A percentile compares a stretch with the other conserved stretches of the same genome.
Evolutionary conservation across 1,140 invertebrate species (phyloP).

Genomic region (Colletes gigas): DNA sequence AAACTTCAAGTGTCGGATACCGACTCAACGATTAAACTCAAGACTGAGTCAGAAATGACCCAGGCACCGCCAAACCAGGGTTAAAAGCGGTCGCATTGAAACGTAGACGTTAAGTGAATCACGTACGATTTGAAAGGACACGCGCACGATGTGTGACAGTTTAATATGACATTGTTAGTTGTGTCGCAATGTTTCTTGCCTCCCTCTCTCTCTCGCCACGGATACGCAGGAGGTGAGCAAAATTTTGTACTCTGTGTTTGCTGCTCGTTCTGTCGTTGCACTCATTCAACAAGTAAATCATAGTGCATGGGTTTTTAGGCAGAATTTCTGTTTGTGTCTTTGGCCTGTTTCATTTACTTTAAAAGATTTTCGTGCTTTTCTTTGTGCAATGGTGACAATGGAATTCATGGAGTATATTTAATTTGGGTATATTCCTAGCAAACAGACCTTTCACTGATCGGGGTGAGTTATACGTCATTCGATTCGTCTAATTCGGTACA

Average conservation of each 20-base stretch:
- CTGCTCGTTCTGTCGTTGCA: slow-evolving; percentile 28
- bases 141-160: slow-evolving; percentile 62
- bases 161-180: slow-evolving; percentile 80
- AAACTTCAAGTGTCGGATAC: neutral
- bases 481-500: no score
- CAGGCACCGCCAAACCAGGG: neutral
- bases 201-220: slow-evolving; percentile 72
- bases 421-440: no score
- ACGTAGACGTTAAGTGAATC: slow-evolving; percentile 46
- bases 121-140: slow-evolving; percentile 35
- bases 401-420: neutral
- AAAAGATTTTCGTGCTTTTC: neutral
- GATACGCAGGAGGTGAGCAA: slow-evolving; percentile 81
- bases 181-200: slow-evolving; percentile 80
- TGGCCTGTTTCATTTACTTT: neutral
- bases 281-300: neutral
- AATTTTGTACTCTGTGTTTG: slow-evolving; percentile 35
- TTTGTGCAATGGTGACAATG: slow-evolving; percentile 1
- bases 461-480: no score
- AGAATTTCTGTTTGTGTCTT: neutral
- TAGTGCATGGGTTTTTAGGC: slow-evolving; percentile 24
- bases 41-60: neutral
- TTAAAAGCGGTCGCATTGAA: slow-evolving; percentile 32
- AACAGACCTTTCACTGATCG: no score
- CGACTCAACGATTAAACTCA: neutral